A percentile compares a stretch with the other conserved stretches of the same genome.
Conservation (phyloP, 1,140 invertebrate species). For the Sitophilus oryzae region DNA sequence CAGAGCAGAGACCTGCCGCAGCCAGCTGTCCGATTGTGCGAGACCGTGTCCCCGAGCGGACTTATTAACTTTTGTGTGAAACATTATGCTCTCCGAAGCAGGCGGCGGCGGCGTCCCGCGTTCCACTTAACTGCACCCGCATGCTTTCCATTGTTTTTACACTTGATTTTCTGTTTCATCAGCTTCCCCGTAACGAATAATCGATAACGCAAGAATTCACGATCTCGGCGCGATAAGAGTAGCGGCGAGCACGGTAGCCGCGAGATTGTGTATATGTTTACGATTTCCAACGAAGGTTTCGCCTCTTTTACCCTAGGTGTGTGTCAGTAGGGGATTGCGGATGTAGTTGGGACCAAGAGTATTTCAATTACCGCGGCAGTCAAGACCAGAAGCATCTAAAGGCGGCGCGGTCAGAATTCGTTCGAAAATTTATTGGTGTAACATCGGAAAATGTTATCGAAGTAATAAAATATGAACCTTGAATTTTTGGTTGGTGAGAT, state of each 20-base stretch:
- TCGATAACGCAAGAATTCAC: slow-evolving; percentile 35
- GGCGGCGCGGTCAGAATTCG: no score
- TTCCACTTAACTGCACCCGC: slow-evolving; percentile 27
- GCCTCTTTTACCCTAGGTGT: slow-evolving; percentile 7
- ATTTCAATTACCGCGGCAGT: no score
- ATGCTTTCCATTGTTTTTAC: slow-evolving; percentile 26
- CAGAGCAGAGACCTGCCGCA: no score
- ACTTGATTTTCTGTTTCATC: slow-evolving; percentile 30
- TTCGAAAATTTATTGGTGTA: no score
- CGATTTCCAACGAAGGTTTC: slow-evolving; percentile 31
- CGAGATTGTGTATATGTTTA: slow-evolving; percentile 34
- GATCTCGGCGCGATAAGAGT: slow-evolving; percentile 33
- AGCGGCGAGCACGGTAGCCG: slow-evolving; percentile 27
- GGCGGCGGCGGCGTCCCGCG: slow-evolving; percentile 4
- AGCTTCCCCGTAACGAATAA: slow-evolving; percentile 24
- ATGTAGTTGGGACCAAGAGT: no score
- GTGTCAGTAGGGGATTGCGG: background rate
- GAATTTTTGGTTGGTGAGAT: no score
- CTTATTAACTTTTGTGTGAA: slow-evolving; percentile 15
- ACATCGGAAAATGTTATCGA: no score
- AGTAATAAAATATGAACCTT: no score
- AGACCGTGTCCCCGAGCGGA: background rate
- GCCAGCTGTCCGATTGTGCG: background rate
- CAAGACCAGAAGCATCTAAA: no score
- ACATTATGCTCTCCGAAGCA: slow-evolving; percentile 13